A percentile compares a stretch with the other conserved stretches of the same genome.
These are phyloP conservation scores for Drosophila repletoides DNA, from an alignment of 1,140 invertebrate genomes.

Conservation along the genomic window DNA sequence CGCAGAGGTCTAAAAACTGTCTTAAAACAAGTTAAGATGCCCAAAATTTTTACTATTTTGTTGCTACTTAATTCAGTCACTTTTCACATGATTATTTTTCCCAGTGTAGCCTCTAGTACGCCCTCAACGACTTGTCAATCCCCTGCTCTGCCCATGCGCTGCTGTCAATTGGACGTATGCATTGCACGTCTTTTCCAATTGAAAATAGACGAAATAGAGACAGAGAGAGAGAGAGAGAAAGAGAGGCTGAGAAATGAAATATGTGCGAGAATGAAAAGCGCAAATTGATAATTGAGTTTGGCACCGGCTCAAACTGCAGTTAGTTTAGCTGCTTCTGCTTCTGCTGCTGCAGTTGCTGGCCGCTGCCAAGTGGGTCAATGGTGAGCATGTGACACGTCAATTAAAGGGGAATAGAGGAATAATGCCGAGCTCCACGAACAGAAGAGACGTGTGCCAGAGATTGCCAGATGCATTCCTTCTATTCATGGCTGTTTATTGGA, in stretches of 20 bases:
- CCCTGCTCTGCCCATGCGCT: background rate
- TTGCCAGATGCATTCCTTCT: constrained; percentile 4
- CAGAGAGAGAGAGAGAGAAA: background rate
- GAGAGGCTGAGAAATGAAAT: constrained; percentile 29
- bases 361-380: constrained; percentile 70
- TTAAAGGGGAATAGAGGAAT: too few relatives aligned
- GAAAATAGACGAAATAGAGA: constrained; percentile 10
- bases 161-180: constrained; percentile 25
- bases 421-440: too few relatives aligned
- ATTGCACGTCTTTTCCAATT: constrained; percentile 20
- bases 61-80: too few relatives aligned
- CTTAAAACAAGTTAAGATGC: too few relatives aligned
- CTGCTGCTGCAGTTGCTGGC: constrained; percentile 9
- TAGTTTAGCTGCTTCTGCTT: constrained; percentile 6
- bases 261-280: constrained; percentile 53
- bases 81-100: too few relatives aligned
- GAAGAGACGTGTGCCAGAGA: background rate
- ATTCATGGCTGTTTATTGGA: constrained; percentile 41
- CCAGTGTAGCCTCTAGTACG: too few relatives aligned
- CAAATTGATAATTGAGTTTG: constrained; percentile 78
- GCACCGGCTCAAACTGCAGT: constrained; percentile 69
- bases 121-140: too few relatives aligned
- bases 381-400: constrained; percentile 27
- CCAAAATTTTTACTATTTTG: too few relatives aligned
- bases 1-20: too few relatives aligned